These are phyloP conservation scores for Mechanitis messenoides DNA, from an alignment of 2,888 invertebrate genomes.

Conservation along the genomic window DNA sequence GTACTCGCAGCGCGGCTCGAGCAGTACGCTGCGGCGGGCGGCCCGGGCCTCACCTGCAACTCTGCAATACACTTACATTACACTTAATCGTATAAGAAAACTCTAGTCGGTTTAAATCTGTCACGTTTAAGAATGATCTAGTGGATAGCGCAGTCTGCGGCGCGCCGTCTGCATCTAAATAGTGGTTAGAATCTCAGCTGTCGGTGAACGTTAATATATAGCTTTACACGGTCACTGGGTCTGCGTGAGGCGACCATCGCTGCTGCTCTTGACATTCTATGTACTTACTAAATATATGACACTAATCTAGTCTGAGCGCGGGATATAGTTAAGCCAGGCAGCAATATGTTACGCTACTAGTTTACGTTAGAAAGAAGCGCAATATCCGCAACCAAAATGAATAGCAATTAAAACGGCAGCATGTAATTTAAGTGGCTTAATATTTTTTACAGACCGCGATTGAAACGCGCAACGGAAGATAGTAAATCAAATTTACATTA, in stretches of 20 bases:
- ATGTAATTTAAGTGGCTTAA: conserved; percentile 13
- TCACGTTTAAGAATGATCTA: too few relatives aligned
- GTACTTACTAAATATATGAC: not conserved
- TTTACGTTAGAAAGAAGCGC: not conserved
- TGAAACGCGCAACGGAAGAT: conserved; percentile 20
- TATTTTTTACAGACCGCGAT: conserved; percentile 22
- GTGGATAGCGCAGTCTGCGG: not conserved
- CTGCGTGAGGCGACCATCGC: not conserved
- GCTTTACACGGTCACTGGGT: not conserved
- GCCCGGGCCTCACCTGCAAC: conserved; percentile 31
- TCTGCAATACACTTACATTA: conserved; percentile 4
- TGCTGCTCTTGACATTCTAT: not conserved
- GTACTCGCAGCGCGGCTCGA: conserved; percentile 26
- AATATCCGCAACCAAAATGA: too few relatives aligned
- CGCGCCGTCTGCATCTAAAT: not conserved
- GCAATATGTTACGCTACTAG: too few relatives aligned
- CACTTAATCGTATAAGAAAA: too few relatives aligned
- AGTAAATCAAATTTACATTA: conserved; percentile 28
- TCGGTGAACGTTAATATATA: not conserved
- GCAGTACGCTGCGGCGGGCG: conserved; percentile 32
- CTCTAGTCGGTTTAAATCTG: too few relatives aligned
- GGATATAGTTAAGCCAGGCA: not conserved
- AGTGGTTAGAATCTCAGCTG: not conserved
- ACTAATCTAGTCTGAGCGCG: not conserved
- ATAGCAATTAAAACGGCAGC: not conserved